Evolutionary conservation across 2,113 vertebrate genomes (phyloP).

Genomic region (Myotis lucifugus): DNA sequence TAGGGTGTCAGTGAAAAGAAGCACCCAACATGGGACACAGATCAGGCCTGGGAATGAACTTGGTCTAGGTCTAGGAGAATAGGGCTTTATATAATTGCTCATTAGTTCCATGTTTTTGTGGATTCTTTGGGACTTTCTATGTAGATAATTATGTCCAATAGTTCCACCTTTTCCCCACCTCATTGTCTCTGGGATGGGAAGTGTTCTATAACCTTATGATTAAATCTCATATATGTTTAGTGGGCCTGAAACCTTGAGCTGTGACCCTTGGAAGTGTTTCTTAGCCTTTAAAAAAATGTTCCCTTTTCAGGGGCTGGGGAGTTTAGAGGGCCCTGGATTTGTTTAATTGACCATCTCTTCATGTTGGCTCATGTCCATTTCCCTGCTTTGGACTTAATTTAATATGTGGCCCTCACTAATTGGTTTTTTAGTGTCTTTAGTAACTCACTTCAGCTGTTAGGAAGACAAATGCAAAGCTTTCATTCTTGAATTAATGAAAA

Average conservation of each 20-base stretch:
- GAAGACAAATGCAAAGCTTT: not conserved
- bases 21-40: not conserved
- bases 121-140: not conserved
- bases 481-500: slow-evolving; percentile 66
- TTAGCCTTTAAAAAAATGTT: not conserved
- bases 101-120: not conserved
- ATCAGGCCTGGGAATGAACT: not conserved
- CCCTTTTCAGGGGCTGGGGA: not conserved
- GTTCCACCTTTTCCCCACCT: not conserved
- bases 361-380: not conserved
- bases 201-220: not conserved
- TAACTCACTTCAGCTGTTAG: slow-evolving; percentile 52
- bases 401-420: slow-evolving; percentile 3
- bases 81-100: not conserved
- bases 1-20: not conserved
- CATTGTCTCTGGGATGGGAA: not conserved
- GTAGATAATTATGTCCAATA: not conserved
- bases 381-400: not conserved
- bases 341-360: not conserved
- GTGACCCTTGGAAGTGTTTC: not conserved
- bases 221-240: not conserved
- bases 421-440: slow-evolving; percentile 47
- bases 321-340: not conserved
- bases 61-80: not conserved
- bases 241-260: not conserved